Evolutionary conservation across 2,113 vertebrate genomes (phyloP).

Genomic region (Cyphomyrus plagiostoma): DNA sequence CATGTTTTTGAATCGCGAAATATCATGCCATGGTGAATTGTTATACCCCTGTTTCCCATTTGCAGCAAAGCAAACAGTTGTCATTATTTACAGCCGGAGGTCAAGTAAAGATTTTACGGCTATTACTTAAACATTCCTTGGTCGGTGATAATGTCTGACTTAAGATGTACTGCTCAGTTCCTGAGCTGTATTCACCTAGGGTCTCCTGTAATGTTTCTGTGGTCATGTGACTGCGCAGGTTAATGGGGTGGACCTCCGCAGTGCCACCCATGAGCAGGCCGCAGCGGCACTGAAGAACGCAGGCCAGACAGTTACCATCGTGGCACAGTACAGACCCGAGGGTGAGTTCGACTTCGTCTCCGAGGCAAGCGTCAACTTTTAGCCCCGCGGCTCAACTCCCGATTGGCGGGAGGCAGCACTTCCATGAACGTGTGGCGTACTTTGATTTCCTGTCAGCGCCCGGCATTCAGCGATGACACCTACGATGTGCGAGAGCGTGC

Average conservation of each 20-base stretch:
- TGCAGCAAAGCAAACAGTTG: not conserved
- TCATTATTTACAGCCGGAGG: not conserved
- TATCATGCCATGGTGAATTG: not conserved
- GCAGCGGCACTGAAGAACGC: slow-evolving; percentile 90
- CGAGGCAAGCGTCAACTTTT: not conserved
- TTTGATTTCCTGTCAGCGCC: not conserved
- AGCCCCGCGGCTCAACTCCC: not conserved
- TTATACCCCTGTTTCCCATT: not conserved
- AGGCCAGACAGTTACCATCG: slow-evolving; percentile 89
- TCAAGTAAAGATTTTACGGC: not conserved
- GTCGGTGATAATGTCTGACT: not conserved
- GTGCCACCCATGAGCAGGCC: slow-evolving; percentile 91
- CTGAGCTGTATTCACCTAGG: not conserved
- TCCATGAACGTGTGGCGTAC: not conserved
- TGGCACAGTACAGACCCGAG: slow-evolving; percentile 93
- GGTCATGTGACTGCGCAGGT: slow-evolving; percentile 59
- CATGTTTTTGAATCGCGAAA: not conserved
- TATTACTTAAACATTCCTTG: not conserved
- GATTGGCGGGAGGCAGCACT: not conserved
- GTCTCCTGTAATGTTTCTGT: not conserved
- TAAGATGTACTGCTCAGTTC: not conserved
- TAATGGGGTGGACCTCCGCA: slow-evolving; percentile 85
- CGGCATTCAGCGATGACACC: not conserved
- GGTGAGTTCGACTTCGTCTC: slow-evolving; percentile 58
- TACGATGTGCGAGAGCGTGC: not conserved